Evolutionary conservation across 2,888 invertebrate species (phyloP), one percentile per base, ranked within the genome.

Genomic region (Meteorus colon): DNA sequence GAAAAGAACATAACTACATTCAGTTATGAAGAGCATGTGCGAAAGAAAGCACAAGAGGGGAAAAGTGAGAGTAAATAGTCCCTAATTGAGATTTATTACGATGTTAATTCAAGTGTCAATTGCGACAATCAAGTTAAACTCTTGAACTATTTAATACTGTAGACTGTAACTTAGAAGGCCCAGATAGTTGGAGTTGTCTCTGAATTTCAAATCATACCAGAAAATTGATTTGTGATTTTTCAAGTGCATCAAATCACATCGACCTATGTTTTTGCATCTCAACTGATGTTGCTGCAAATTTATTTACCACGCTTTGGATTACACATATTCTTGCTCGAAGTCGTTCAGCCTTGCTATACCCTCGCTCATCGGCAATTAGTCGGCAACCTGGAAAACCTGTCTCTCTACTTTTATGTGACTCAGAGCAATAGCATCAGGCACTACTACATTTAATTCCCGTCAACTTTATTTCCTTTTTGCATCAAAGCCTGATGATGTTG

Each of bases 111-210:
- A 41, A 27, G 19, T 27, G 73, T 68, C 76, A 76, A 76, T 76
- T 76, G 60, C 51, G 37, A 29, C 63, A 75, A 75, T 66, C 63
- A 60, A 73, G 68, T 76, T 76, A 76, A 73, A 75, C 65, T 60
- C 27, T 75, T 76, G 76, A 76, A 67, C 76, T 59, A 27, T 24
- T 27, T 55, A 10, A 12, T 55, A 24, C 59, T 48, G 75, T 75
- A 66, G 71, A 71, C 75, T 71, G 37, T 65, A 72, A 66, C 60
- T 75, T 71, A 27, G 59, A 66, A 59, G n/a, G 71, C 59, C 29
- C 19, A 75, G 41, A 59, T n/a, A 37, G 41, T 66, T 29, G 31
- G 19, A 48, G 24, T 63, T 31, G 68, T 24, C 62, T 34, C 24
- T 16, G n/a, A 27, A 45, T 41, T 24, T 41, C 10, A 27, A 27